Percentiles rank a stretch among this genome's conserved stretches.
These are phyloP conservation scores for Ceratitis capitata DNA, from an alignment of 1,140 invertebrate species.

Conservation along the genomic window DNA sequence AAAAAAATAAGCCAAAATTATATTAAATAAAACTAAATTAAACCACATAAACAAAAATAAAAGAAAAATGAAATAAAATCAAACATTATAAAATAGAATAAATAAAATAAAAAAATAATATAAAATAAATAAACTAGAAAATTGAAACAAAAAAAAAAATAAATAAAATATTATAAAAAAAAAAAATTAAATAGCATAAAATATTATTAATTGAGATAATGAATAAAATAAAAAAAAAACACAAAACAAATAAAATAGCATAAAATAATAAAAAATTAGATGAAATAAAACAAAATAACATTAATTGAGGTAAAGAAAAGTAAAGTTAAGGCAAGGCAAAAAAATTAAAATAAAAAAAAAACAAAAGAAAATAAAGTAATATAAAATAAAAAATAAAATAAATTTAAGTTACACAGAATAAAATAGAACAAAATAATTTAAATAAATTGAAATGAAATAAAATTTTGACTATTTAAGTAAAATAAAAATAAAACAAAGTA, in stretches of 20 bases:
- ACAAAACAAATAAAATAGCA: background rate
- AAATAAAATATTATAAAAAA: background rate
- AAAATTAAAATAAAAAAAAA: background rate
- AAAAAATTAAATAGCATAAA: background rate
- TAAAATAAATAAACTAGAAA: background rate
- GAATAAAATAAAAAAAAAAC: background rate
- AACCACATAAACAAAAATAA: background rate
- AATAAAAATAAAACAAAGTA: too few relatives aligned
- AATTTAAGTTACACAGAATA: background rate
- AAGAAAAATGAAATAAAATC: background rate
- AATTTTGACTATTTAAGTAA: too few relatives aligned
- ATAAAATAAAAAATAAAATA: background rate
- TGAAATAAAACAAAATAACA: background rate
- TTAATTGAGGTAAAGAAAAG: background rate
- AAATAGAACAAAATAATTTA: background rate
- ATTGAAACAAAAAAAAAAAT: background rate
- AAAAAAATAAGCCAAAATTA: background rate
- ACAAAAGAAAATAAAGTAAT: background rate
- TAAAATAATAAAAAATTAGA: background rate
- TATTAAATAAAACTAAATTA: too few relatives aligned
- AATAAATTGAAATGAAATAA: too few relatives aligned
- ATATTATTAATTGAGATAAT: background rate
- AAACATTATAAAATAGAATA: background rate
- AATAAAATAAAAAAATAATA: background rate
- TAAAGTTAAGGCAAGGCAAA: too few relatives aligned